phyloP scores from a whole-genome alignment of 1,140 invertebrate species.

The Drosophila paulistorum region DNA sequence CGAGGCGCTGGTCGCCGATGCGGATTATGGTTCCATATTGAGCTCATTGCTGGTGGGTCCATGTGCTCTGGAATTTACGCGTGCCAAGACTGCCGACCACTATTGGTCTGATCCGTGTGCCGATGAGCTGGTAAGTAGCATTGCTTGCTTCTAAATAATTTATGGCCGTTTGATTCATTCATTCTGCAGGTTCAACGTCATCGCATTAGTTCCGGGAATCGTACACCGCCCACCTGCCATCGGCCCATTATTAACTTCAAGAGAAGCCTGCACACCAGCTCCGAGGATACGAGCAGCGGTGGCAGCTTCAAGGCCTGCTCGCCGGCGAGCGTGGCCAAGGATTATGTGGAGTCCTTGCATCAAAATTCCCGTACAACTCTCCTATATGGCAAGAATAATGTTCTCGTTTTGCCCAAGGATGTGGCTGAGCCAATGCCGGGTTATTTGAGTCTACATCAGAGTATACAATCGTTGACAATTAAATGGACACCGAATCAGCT shows the following conservation, averaged over 20 bases:
- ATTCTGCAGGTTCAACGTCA: slow-evolving; percentile 88
- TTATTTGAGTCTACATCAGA: slow-evolving; percentile 96
- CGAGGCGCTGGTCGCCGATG: slow-evolving; percentile 93
- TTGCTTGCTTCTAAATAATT: background rate
- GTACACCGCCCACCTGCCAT: slow-evolving; percentile 89
- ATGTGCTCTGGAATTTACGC: slow-evolving; percentile 95
- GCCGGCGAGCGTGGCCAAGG: slow-evolving; percentile 88
- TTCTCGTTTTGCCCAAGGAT: slow-evolving; percentile 93
- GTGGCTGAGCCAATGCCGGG: slow-evolving; percentile 92
- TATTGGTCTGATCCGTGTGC: slow-evolving; percentile 96
- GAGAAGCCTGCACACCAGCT: slow-evolving; percentile 87
- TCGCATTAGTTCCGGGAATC: slow-evolving; percentile 89
- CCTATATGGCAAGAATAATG: slow-evolving; percentile 98
- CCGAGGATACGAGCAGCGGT: slow-evolving; percentile 85
- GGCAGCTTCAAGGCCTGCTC: slow-evolving; percentile 83
- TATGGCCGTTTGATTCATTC: background rate
- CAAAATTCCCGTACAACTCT: slow-evolving; percentile 95
- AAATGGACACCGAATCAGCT: slow-evolving; percentile 96
- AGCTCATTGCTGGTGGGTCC: slow-evolving; percentile 95
- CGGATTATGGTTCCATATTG: slow-evolving; percentile 95
- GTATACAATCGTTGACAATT: slow-evolving; percentile 87
- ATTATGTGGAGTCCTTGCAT: slow-evolving; percentile 97
- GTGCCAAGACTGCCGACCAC: slow-evolving; percentile 94
- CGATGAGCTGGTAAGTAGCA: slow-evolving; percentile 89
- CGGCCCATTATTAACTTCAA: slow-evolving; percentile 90